Evolutionary conservation across 2,797 vertebrate genomes (phyloP).

Genomic region (Anguilla anguilla): DNA sequence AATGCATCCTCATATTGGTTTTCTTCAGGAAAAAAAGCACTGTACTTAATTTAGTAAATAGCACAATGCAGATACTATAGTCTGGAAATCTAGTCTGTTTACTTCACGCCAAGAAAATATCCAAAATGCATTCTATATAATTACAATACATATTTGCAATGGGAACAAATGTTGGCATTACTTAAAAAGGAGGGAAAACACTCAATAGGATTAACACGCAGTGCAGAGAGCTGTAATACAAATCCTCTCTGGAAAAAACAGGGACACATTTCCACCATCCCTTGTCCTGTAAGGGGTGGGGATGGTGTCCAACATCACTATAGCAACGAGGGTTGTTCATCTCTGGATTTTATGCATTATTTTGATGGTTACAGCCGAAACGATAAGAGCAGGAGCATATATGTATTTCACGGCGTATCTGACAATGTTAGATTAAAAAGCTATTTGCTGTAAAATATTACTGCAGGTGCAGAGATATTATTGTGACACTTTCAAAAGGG

Average conservation of each 20-base stretch:
- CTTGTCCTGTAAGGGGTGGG: background rate
- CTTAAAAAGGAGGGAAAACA: background rate
- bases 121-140: background rate
- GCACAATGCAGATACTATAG: slow-evolving; percentile 5
- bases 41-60: background rate
- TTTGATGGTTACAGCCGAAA: background rate
- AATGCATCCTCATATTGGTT: slow-evolving; percentile 21
- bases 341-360: background rate
- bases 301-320: background rate
- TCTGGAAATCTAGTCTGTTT: background rate
- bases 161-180: background rate
- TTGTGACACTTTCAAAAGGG: background rate
- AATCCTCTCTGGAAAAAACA: background rate
- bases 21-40: background rate
- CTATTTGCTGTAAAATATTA: background rate
- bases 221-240: background rate
- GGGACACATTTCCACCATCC: background rate
- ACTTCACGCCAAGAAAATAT: background rate
- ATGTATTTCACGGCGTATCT: background rate
- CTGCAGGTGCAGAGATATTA: background rate
- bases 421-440: background rate
- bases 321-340: background rate
- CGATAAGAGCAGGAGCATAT: background rate
- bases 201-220: background rate
- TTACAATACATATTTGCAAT: background rate